phyloP scores from a whole-genome alignment of 92 coral and sea anemone genomes.

The Parazoanthus swiftii region DNA sequence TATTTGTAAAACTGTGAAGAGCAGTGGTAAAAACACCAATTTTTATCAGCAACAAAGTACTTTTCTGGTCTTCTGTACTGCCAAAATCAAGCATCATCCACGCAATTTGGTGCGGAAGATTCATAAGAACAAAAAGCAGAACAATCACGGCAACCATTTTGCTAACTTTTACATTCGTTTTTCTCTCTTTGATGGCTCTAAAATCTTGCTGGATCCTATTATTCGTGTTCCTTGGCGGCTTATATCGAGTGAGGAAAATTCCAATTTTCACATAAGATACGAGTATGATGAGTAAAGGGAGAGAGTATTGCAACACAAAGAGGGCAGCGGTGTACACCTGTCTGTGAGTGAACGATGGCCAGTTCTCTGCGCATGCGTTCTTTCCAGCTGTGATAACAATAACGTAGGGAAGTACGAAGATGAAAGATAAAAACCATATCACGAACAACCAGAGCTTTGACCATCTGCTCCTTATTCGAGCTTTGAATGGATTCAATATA shows the following conservation, averaged over 20 bases:
- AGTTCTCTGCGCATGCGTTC: conserved; percentile 27
- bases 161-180: not conserved
- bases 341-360: conserved; percentile 36
- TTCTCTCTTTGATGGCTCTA: not conserved
- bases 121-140: conserved; percentile 12
- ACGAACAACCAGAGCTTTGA: not conserved
- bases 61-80: not conserved
- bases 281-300: conserved; percentile 42
- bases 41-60: not conserved
- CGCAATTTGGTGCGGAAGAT: not conserved
- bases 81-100: conserved; percentile 23
- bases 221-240: not conserved
- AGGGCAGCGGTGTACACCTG: conserved; percentile 48
- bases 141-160: conserved; percentile 13
- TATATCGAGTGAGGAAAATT: conserved; percentile 3
- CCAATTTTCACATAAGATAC: conserved; percentile 45
- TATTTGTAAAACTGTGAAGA: conserved; percentile 13
- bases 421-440: conserved; percentile 41
- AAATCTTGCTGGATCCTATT: not conserved
- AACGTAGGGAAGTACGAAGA: conserved; percentile 38
- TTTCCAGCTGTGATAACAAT: not conserved
- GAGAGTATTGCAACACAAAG: conserved; percentile 42
- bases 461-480: conserved; percentile 4
- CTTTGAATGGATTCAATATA: conserved; percentile 17
- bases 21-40: conserved; percentile 9